Percentiles rank a stretch among this genome's conserved stretches.
Conservation (phyloP, 2,797 vertebrate species). For the Sphenodon punctatus region DNA sequence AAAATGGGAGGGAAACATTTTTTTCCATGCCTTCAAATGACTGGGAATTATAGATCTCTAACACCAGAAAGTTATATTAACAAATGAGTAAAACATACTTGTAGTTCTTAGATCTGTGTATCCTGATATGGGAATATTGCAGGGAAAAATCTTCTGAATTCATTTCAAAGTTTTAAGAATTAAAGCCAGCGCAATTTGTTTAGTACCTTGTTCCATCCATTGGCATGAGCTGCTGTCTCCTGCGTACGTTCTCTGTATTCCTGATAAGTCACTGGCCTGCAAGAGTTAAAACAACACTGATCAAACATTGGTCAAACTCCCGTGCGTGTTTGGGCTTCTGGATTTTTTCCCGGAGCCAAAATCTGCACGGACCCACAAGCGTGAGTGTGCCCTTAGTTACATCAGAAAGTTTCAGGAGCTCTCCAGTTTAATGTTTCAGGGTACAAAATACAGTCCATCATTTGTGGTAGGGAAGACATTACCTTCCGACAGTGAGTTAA, state of each 20-base stretch:
- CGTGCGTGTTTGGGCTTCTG: too few species aligned
- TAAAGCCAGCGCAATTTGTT: not conserved
- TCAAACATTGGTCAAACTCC: too few species aligned
- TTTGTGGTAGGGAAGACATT: not conserved
- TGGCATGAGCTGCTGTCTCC: conserved; percentile 79
- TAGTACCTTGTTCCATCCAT: conserved; percentile 90
- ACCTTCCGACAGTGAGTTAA: not conserved
- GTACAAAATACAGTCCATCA: not conserved
- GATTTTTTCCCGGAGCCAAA: too few species aligned
- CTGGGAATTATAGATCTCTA: too few species aligned
- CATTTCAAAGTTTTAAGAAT: not conserved
- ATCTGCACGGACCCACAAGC: too few species aligned
- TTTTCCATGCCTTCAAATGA: too few species aligned
- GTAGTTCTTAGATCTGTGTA: not conserved
- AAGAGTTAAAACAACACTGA: conserved; percentile 70
- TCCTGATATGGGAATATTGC: not conserved
- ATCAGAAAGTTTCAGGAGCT: not conserved
- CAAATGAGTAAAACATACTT: too few species aligned
- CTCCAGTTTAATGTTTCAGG: not conserved
- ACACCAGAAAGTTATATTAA: too few species aligned
- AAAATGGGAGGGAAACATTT: too few species aligned
- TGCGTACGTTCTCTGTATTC: conserved; percentile 79
- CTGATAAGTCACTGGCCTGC: conserved; percentile 88
- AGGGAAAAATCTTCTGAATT: not conserved
- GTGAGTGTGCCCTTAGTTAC: too few species aligned